A percentile compares a stretch with the other conserved stretches of the same genome.
Conservation (phyloP, 2,888 invertebrate genomes). For the Antheraea yamamai region DNA sequence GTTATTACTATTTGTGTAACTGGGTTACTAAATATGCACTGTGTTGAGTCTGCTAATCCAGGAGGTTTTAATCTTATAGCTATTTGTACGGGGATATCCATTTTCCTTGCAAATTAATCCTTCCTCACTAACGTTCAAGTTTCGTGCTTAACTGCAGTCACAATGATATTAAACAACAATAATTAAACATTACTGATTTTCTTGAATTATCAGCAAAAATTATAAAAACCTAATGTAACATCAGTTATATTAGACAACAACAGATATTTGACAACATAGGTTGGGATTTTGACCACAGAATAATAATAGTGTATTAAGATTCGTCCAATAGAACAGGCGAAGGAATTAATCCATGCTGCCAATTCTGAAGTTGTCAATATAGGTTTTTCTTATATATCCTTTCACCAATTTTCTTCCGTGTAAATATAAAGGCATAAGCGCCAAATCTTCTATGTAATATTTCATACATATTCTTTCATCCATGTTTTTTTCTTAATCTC, state of each 20-base stretch:
- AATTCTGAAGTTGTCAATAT: too few species aligned
- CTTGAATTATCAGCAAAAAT: background rate
- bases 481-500: too few species aligned
- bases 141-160: background rate
- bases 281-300: too few species aligned
- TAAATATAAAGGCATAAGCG: too few species aligned
- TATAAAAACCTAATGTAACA: background rate
- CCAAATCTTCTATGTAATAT: too few species aligned
- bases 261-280: background rate
- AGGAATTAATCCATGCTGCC: too few species aligned
- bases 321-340: too few species aligned
- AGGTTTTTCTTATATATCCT: too few species aligned
- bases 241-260: background rate
- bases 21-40: constrained; percentile 83
- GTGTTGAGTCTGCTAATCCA: constrained; percentile 77
- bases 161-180: background rate
- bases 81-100: constrained; percentile 89
- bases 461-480: too few species aligned
- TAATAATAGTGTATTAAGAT: too few species aligned
- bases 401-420: too few species aligned
- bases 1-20: constrained; percentile 83
- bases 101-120: constrained; percentile 39
- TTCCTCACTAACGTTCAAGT: background rate
- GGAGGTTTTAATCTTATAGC: constrained; percentile 85
- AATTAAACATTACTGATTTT: background rate